Evolutionary conservation across 2,888 invertebrate genomes (phyloP), one percentile per base, ranked within the genome.

Genomic region (Coenonympha glycerion): DNA sequence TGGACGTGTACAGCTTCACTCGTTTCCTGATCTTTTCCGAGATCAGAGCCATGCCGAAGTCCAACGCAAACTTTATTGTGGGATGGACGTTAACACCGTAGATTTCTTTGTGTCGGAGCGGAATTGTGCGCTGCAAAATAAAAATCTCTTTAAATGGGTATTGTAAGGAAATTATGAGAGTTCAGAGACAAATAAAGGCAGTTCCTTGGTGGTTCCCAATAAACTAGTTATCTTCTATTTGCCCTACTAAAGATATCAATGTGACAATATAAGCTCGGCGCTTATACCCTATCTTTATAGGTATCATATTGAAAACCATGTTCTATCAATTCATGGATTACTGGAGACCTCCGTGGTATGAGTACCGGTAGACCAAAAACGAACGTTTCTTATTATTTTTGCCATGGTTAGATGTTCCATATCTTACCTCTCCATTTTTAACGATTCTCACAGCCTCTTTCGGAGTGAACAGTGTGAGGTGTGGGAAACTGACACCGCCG

Each of bases 31-130:
- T 92, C 73, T 94, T 94, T 18, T 93, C 92, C 0, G 93, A 93
- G 59, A 94, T 91, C 59, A 94, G 83, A 0, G 90, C 90, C 89
- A 93, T 91, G 34, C 93, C 93, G 65, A 94, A 93, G 71, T 94
- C 93, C 8, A 93, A 79, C 0, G 93, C 92, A 59, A 93, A 93
- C 66, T 93, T 92, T 52, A 94, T 83, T 0, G 93, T 92, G 0
- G 92, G 90, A 64, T 93, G 93, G 0, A 91, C 90, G 67, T 93
- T 92, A 47, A 93, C 90, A 13, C 91, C 92, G 69, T 94, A 92
- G 19, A 94, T 91, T 69, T 92, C 92, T 68, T 94, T 94, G 79
- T 94, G 94, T 60, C 94, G 83, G 89, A 94, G 90, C 2, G 94
- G 94, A 46, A 94, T 82, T 1, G 93, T 93, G 71, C 91, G 89